phyloP scores from a whole-genome alignment of 2,113 vertebrate species.

The Myotis brandtii region DNA sequence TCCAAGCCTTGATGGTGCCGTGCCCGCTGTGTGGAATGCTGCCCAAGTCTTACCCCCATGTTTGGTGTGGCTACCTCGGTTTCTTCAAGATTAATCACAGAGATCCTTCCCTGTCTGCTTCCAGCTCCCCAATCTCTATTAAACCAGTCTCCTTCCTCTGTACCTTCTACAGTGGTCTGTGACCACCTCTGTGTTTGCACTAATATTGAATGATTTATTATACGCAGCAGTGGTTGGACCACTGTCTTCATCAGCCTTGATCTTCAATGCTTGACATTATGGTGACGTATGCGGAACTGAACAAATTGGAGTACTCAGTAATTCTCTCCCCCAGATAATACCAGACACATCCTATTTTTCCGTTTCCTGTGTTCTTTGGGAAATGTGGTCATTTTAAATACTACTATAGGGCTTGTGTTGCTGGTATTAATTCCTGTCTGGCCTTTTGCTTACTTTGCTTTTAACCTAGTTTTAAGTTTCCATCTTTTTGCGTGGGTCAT shows the following conservation, averaged over 20 bases:
- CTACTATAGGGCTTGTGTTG: neutral
- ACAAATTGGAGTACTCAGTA: constrained; percentile 10
- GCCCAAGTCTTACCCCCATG: neutral
- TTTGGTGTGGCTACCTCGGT: neutral
- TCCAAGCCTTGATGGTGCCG: neutral
- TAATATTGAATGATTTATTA: neutral
- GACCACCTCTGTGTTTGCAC: neutral
- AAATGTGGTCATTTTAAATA: constrained; percentile 56
- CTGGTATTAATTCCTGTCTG: constrained; percentile 16
- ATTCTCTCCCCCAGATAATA: constrained; percentile 8
- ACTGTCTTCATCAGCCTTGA: neutral
- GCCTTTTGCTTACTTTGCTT: constrained; percentile 65
- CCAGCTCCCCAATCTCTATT: neutral
- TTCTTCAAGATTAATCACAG: constrained; percentile 4
- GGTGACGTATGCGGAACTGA: constrained; percentile 8
- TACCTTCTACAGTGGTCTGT: neutral
- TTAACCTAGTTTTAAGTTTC: constrained; percentile 62
- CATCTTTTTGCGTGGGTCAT: constrained; percentile 15
- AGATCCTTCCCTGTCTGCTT: constrained; percentile 1
- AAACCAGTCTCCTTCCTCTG: neutral
- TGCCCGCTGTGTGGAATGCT: neutral
- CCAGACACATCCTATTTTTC: constrained; percentile 20
- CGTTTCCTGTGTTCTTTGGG: constrained; percentile 33
- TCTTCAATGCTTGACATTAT: constrained; percentile 5
- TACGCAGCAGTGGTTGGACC: neutral